phyloP scores from a whole-genome alignment of 2,888 invertebrate species.

The Diaprepes abbreviatus region DNA sequence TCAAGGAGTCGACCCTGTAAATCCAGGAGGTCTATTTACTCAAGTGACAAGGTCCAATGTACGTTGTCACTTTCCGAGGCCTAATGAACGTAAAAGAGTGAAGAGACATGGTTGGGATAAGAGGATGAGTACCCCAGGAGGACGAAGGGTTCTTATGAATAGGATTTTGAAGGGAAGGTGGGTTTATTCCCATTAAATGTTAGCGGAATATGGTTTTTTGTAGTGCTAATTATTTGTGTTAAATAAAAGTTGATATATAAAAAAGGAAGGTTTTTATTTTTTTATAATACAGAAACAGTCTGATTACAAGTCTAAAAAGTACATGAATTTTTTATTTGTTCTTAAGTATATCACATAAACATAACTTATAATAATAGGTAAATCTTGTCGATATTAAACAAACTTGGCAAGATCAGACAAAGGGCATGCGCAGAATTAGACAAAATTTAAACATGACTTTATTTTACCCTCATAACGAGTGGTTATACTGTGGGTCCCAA shows the following conservation, averaged over 20 bases:
- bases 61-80: conserved; percentile 80
- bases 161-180: conserved; percentile 81
- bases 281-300: conserved; percentile 4
- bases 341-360: conserved; percentile 1
- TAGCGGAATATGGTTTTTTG: not conserved
- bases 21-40: conserved; percentile 60
- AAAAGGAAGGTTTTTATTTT: not conserved
- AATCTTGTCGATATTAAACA: too few species aligned
- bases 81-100: conserved; percentile 80
- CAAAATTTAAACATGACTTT: too few species aligned
- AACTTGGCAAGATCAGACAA: too few species aligned
- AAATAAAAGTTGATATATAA: too few species aligned
- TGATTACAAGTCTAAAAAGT: not conserved
- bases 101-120: conserved; percentile 79
- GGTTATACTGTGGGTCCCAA: too few species aligned
- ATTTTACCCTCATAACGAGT: too few species aligned
- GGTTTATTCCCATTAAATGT: conserved; percentile 75
- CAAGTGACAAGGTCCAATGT: conserved; percentile 69
- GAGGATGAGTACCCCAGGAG: conserved; percentile 78
- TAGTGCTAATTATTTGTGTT: too few species aligned
- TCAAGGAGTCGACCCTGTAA: not conserved
- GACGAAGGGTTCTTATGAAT: conserved; percentile 81
- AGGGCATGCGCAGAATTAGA: too few species aligned
- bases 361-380: too few species aligned
- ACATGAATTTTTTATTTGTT: too few species aligned